These are phyloP conservation scores for Halichoeres trimaculatus DNA, from an alignment of 2,113 vertebrate genomes.

Conservation along the genomic window DNA sequence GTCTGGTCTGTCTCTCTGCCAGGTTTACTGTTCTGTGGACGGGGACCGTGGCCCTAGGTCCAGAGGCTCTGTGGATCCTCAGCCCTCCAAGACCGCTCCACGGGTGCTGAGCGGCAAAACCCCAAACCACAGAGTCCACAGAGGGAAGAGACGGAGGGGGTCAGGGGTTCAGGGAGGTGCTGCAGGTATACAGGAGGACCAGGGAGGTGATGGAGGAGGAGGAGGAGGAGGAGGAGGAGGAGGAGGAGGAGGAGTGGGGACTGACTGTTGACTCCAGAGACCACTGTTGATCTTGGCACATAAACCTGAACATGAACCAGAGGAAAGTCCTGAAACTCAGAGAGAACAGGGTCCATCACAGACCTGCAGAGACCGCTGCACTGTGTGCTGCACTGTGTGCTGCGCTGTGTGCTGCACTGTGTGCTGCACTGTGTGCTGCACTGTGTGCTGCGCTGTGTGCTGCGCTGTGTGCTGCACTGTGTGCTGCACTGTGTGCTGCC, in stretches of 20 bases:
- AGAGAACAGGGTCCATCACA: too few species aligned
- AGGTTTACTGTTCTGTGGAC: slow-evolving; percentile 70
- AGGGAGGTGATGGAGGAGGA: slow-evolving; percentile 8
- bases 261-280: neutral
- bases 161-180: slow-evolving; percentile 54
- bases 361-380: too few species aligned
- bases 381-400: too few species aligned
- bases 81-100: slow-evolving; percentile 61
- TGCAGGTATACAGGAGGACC: slow-evolving; percentile 42
- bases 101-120: slow-evolving; percentile 57
- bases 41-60: slow-evolving; percentile 44
- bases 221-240: slow-evolving; percentile 34
- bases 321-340: too few species aligned
- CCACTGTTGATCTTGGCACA: too few species aligned
- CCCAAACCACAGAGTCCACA: slow-evolving; percentile 73
- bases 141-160: slow-evolving; percentile 66
- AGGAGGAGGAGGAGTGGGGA: neutral
- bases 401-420: too few species aligned
- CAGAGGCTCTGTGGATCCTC: slow-evolving; percentile 45
- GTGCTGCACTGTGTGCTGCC: too few species aligned
- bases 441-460: too few species aligned
- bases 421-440: too few species aligned
- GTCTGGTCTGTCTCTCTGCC: slow-evolving; percentile 69
- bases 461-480: too few species aligned
- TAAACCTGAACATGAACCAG: too few species aligned